Evolutionary conservation across 2,888 invertebrate species (phyloP).

Genomic region (Sinodicranocentrus sp.): DNA sequence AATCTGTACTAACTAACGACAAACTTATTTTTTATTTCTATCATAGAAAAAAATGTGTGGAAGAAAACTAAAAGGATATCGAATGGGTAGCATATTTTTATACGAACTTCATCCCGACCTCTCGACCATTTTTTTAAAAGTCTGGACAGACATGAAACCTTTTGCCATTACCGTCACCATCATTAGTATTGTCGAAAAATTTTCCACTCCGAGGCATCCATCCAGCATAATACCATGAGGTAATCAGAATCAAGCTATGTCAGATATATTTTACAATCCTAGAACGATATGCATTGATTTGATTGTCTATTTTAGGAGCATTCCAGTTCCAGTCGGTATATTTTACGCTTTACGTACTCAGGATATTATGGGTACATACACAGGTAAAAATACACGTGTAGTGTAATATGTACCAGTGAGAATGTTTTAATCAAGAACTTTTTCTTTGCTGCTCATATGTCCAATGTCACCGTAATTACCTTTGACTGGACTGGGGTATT

Average conservation of each 20-base stretch:
- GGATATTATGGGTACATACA: too few relatives aligned
- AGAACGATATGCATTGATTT: too few relatives aligned
- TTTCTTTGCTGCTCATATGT: not conserved
- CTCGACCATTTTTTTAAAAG: not conserved
- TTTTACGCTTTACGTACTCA: too few relatives aligned
- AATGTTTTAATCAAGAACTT: not conserved
- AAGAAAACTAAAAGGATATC: too few relatives aligned
- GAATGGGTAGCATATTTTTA: too few relatives aligned
- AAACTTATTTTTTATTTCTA: not conserved
- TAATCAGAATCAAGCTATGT: not conserved
- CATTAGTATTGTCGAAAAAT: not conserved
- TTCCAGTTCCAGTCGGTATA: too few relatives aligned
- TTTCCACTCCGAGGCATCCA: not conserved
- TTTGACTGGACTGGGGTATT: slow-evolving; percentile 7
- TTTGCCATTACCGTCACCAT: slow-evolving; percentile 6
- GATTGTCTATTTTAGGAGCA: too few relatives aligned
- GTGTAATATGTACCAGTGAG: not conserved
- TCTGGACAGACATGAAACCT: not conserved
- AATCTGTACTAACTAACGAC: not conserved
- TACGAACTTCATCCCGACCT: too few relatives aligned
- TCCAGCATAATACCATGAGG: not conserved
- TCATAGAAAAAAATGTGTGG: not conserved
- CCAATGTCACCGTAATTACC: slow-evolving; percentile 25
- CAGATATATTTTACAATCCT: too few relatives aligned
- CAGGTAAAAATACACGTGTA: too few relatives aligned